phyloP scores from a whole-genome alignment of 2,113 vertebrate species.

The Leptocoma aspasia region DNA sequence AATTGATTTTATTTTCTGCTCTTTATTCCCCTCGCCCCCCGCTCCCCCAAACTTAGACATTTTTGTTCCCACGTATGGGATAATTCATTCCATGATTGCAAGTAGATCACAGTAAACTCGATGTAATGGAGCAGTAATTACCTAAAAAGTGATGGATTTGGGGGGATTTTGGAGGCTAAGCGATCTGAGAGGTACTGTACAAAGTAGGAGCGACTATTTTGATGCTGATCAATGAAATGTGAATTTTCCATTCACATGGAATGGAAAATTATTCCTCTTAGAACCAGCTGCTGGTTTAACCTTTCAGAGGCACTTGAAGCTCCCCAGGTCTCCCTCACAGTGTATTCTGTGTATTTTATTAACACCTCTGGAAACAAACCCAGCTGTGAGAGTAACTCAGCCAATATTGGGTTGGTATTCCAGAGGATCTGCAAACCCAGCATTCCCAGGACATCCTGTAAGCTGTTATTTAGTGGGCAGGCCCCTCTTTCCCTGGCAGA shows the following conservation, averaged over 20 bases:
- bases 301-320: background rate
- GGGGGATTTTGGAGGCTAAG: conserved; percentile 35
- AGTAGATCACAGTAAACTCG: conserved; percentile 50
- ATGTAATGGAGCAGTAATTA: conserved; percentile 69
- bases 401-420: background rate
- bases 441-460: background rate
- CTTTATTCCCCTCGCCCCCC: background rate
- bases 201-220: background rate
- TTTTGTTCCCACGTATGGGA: background rate
- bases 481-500: background rate
- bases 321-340: background rate
- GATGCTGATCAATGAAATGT: background rate
- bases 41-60: background rate
- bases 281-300: background rate
- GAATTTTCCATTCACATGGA: background rate
- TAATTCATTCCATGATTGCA: conserved; percentile 38
- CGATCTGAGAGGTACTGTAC: background rate
- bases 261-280: background rate
- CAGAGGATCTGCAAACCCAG: background rate
- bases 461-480: background rate
- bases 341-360: background rate
- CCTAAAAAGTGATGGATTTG: conserved; percentile 57
- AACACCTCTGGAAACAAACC: background rate
- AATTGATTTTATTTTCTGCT: conserved; percentile 48
- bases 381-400: background rate